phyloP scores from a whole-genome alignment of 2,888 invertebrate species.

The Bombylius discolor region DNA sequence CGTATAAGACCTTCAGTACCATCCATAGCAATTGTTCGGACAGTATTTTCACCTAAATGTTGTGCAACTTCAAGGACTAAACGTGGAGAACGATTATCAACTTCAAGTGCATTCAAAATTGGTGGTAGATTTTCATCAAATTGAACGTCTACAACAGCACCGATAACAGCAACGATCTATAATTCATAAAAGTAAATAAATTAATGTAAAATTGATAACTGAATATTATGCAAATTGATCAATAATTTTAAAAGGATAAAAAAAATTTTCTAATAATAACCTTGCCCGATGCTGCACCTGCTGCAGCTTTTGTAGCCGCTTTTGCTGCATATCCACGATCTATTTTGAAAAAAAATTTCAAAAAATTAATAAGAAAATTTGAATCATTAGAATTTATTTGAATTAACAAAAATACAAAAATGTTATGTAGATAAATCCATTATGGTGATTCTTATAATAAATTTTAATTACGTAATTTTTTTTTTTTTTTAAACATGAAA shows the following conservation, averaged over 20 bases:
- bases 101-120: slow-evolving; percentile 76
- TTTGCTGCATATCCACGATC: not conserved
- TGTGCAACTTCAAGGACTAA: slow-evolving; percentile 81
- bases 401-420: too few species aligned
- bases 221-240: too few species aligned
- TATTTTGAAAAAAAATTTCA: too few species aligned
- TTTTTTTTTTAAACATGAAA: too few species aligned
- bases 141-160: slow-evolving; percentile 85
- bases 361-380: too few species aligned
- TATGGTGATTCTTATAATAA: too few species aligned
- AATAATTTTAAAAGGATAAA: too few species aligned
- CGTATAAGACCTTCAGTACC: slow-evolving; percentile 84
- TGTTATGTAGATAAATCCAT: too few species aligned
- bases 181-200: slow-evolving; percentile 74
- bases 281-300: not conserved
- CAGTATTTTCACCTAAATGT: slow-evolving; percentile 83
- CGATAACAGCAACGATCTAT: slow-evolving; percentile 37
- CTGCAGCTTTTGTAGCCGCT: not conserved
- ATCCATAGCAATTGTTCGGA: slow-evolving; percentile 89
- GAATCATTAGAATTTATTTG: too few species aligned
- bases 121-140: slow-evolving; percentile 74
- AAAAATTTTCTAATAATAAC: too few species aligned
- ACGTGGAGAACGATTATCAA: slow-evolving; percentile 34
- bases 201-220: not conserved
- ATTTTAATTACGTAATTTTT: too few species aligned